Base-by-base conservation (phyloP, 2,888 invertebrate genomes). In the Acleris sparsana region DNA sequence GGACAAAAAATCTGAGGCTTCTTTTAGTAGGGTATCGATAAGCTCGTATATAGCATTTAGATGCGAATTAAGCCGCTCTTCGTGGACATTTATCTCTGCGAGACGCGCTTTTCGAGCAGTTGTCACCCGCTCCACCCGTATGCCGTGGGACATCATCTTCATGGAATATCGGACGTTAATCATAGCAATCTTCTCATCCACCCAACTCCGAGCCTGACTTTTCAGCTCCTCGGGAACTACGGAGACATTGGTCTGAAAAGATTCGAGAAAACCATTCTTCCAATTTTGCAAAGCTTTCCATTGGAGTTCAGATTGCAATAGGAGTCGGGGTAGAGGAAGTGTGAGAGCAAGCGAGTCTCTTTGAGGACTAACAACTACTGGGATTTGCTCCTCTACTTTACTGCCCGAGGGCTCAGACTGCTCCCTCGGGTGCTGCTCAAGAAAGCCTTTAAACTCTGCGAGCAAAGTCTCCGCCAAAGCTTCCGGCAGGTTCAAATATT, bases 241-340 rank as follows among this genome's bases (percentile, higher is more conserved):
- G 11, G 75, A 74, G 16, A 86, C 71, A 67, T 86, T 88, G 44
- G 69, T 77, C 62, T 79, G 76, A 67, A 91, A 86, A n/a, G 85
- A 80, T 76, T 89, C 88, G 5, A 92, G 76, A 62, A 89, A 90
- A 29, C 87, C 87, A 68, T 88, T 87, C 66, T 77, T 82, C 88
- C 88, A 89, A 67, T 89, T 88, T 61, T 68, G 67, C 29, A 91
- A 72, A 16, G 86, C 79, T 46, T 76, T 4, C 71, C 82, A 80
- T 73, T 91, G 85, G 13, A 88, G 73, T 69, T 85, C 81, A 1
- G 87, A 86, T 77, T 86, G 81, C 17, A 86, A 77, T 64, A 89
- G 78, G 3, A 79, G 80, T 18, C 84, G 83, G 1, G 80, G 77
- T 20, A 85, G 69, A 39, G 79, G 75, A 22, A 72, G 71, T 73